Evolutionary conservation across 2,113 vertebrate genomes (phyloP).

Genomic region (Hippocampus zosterae): DNA sequence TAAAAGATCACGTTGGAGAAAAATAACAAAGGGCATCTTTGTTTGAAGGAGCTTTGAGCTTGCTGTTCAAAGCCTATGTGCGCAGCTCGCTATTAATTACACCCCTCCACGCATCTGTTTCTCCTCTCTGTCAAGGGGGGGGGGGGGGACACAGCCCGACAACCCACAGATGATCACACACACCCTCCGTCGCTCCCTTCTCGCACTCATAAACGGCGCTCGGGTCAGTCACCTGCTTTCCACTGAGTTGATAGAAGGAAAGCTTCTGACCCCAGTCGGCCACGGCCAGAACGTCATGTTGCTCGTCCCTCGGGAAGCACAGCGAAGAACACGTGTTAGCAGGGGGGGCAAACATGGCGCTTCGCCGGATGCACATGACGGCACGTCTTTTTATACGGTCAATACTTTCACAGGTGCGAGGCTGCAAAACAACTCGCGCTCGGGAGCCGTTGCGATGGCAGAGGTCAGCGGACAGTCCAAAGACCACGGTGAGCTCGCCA

Average conservation of each 20-base stretch:
- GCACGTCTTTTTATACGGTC: no score
- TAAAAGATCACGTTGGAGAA: slow-evolving; percentile 29
- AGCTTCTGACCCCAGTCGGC: slow-evolving; percentile 97
- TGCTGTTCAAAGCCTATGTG: slow-evolving; percentile 56
- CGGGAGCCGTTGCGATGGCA: no score
- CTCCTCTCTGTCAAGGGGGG: slow-evolving; percentile 46
- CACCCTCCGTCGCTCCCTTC: no score
- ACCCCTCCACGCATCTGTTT: slow-evolving; percentile 59
- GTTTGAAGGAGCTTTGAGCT: slow-evolving; percentile 57
- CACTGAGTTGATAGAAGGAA: slow-evolving; percentile 97
- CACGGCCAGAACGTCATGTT: slow-evolving; percentile 93
- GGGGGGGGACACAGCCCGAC: no score
- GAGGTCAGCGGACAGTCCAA: no score
- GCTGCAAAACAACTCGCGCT: no score
- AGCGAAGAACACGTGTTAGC: slow-evolving; percentile 22
- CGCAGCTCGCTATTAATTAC: slow-evolving; percentile 49
- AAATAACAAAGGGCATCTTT: slow-evolving; percentile 30
- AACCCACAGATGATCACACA: no score
- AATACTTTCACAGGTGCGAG: no score
- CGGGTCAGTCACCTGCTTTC: slow-evolving; percentile 82
- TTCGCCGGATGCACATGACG: not conserved
- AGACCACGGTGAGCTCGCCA: no score
- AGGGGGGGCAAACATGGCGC: no score
- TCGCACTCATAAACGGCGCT: not conserved
- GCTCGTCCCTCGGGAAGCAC: slow-evolving; percentile 81